A percentile compares a stretch with the other conserved stretches of the same genome.
phyloP scores from a whole-genome alignment of 2,113 vertebrate genomes.

The Oncorhynchus gorbuscha region DNA sequence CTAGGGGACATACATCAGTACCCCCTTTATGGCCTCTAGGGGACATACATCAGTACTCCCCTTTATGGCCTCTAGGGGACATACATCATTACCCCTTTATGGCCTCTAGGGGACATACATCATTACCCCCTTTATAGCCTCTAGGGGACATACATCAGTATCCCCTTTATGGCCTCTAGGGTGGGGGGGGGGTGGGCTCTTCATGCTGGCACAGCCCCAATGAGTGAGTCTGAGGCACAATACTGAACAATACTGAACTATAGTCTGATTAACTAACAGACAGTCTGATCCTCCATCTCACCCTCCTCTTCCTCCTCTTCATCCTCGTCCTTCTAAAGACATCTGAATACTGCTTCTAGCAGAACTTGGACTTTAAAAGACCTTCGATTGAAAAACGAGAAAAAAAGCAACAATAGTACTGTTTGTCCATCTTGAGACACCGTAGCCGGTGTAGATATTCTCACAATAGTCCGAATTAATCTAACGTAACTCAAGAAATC shows the following conservation, averaged over 20 bases:
- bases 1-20: background rate
- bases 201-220: background rate
- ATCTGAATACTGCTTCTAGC: no score
- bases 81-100: slow-evolving; percentile 10
- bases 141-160: background rate
- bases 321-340: no score
- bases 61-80: slow-evolving; percentile 19
- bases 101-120: slow-evolving; percentile 11
- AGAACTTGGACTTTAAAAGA: no score
- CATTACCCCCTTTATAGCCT: slow-evolving; percentile 27
- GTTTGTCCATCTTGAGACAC: no score
- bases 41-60: slow-evolving; percentile 10
- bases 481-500: no score
- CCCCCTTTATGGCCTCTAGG: slow-evolving; percentile 29
- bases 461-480: no score
- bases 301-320: no score
- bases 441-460: no score
- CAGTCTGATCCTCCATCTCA: slow-evolving; percentile 17
- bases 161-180: slow-evolving; percentile 28
- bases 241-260: slow-evolving; percentile 71
- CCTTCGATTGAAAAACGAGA: no score
- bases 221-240: slow-evolving; percentile 27
- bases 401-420: no score
- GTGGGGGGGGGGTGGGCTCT: background rate
- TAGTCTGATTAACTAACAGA: slow-evolving; percentile 57